Evolutionary conservation across 2,888 invertebrate species (phyloP).

Genomic region (Therioaphis trifolii): DNA sequence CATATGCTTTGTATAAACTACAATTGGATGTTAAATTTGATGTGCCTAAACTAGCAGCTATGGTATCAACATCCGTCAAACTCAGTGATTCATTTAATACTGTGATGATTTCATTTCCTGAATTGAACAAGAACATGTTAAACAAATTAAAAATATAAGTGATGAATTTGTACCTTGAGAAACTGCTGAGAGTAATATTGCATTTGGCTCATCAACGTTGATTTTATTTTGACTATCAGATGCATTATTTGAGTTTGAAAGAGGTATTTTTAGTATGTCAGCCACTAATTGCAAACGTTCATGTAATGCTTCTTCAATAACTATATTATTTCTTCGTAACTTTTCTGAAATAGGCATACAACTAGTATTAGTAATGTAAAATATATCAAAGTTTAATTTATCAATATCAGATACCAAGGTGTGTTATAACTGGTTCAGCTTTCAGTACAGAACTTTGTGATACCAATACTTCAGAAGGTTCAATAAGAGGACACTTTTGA

Average conservation of each 20-base stretch:
- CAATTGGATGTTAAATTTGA: constrained; percentile 38
- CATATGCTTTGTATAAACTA: constrained; percentile 53
- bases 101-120: constrained; percentile 54
- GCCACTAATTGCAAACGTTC: constrained; percentile 82
- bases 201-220: constrained; percentile 28
- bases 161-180: constrained; percentile 34
- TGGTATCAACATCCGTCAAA: constrained; percentile 46
- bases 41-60: constrained; percentile 43
- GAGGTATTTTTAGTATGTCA: constrained; percentile 80
- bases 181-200: constrained; percentile 45
- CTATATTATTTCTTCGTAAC: constrained; percentile 78
- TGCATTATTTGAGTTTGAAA: not conserved
- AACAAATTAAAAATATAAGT: not conserved
- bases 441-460: constrained; percentile 79
- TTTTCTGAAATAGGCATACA: constrained; percentile 72
- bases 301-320: constrained; percentile 76
- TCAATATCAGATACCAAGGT: constrained; percentile 73
- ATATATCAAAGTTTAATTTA: not conserved
- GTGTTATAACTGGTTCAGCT: constrained; percentile 82
- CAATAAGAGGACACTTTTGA: constrained; percentile 75
- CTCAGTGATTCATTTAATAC: constrained; percentile 49
- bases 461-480: constrained; percentile 80
- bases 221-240: constrained; percentile 6
- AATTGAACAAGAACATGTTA: not conserved
- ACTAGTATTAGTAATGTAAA: not conserved